Base-by-base conservation (phyloP, 2,797 vertebrate species). In the Apogon talboti region DNA sequence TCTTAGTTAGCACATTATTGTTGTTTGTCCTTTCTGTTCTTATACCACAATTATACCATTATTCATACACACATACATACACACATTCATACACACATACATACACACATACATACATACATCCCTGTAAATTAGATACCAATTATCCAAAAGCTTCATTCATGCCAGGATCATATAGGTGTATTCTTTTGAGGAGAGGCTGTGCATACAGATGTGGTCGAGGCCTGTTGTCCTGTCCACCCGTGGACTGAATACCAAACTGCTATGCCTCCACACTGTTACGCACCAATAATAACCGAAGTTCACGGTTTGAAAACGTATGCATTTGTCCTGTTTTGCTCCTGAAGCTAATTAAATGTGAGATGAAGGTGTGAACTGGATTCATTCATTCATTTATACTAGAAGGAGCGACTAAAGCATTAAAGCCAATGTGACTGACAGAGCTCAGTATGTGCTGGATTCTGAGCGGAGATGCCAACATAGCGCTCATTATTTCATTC, bases 241-340 rank as follows among this genome's bases (percentile, higher is more conserved):
- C 53, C 76, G 80, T 90, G 84, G 71, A 41, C 71, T 57, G 87
- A 86, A 87, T 92, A 48, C 79, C 61, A 90, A 91, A 65, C 0
- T 73, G 53, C 69, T 10, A 52, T 14, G 38, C 66, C 9, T 64
- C 57, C 45, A 66, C 49, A 16, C 41, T 44, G 69, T 47, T 79
- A 60, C 49, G 57, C 71, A 66, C 57, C 38, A 44, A 41, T 61
- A 18, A 58, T 57, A 50, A 60, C 44, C 44, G 30, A 35, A 72
- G 52, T 40, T 53, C 21, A 53, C 53, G 11, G 30, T 43, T 11
- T 37, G 66, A n/a, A n/a, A n/a, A n/a, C n/a, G n/a, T n/a, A n/a
- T 42, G 6, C 49, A 38, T 41, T 48, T 40, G 16, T 42, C 30
- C 10, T 45, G 13, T 18, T 13, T 33, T 40, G 42, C 41, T 11